Base-by-base conservation (phyloP, 2,888 invertebrate genomes). In the Tyria jacobaeae region DNA sequence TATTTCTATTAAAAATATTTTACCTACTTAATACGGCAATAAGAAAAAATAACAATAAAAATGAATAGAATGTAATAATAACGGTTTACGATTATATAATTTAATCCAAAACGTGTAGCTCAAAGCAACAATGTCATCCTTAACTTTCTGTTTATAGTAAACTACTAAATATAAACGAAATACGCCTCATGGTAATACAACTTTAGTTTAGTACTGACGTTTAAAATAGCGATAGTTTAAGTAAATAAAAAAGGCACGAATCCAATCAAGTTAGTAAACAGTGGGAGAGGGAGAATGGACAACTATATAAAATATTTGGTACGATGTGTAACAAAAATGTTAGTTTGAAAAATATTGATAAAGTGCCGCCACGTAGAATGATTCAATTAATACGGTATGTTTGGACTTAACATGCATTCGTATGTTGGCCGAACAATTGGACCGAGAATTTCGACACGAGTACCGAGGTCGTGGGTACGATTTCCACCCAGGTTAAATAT, bases 241-340 rank as follows among this genome's bases (percentile, higher is more conserved):
- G 85, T 84, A 91, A 91, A 92, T 90, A 91, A 85, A 91, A 90
- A 88, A 85, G 85, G 89, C 91, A 91, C 91, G 90, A 89, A 88
- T 88, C 89, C 92, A 92, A 92, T 92, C 92, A 90, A 89, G 86
- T 89, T 73, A 73, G 91, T 86, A 90, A 91, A 92, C 89, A 92
- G 51, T 27, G 77, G 70, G 70, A 55, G 73, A 75, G 68, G 72
- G 67, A 67, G 63, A 66, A 35, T 56, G 72, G 73, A 72, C 67
- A 62, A 62, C 73, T 75, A 62, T 66, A 76, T 76, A 70, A 70
- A 67, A 67, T 64, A 59, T 44, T 63, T 69, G 50, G 52, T 56
- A 60, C 51, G 50, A 58, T 48, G 52, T 62, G 27, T 51, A 57
- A 72, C 61, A 60, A 62, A 64, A 68, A 57, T 62, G 63, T 62